Evolutionary conservation across 1,140 invertebrate genomes (phyloP).

Genomic region (Bilobella aurantiaca): DNA sequence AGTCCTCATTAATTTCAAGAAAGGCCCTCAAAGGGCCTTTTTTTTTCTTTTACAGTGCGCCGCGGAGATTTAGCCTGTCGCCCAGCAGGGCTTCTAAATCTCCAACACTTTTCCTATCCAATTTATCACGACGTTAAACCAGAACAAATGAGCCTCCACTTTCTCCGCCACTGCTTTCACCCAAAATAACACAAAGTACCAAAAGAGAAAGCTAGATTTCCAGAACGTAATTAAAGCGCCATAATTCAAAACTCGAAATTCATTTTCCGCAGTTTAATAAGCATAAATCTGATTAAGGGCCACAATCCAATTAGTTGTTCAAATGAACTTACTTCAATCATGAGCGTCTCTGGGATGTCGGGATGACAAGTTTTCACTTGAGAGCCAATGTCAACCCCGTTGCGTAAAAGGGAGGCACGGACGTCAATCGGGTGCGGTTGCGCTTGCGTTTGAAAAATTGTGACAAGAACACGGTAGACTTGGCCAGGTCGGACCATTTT

Average conservation of each 20-base stretch:
- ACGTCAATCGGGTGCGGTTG: conserved; percentile 45
- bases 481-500: conserved; percentile 73
- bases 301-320: too few species aligned
- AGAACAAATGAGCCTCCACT: not conserved
- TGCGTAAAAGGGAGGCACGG: conserved; percentile 67
- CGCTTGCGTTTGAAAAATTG: conserved; percentile 59
- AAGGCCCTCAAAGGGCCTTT: not conserved
- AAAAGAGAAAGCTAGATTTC: too few species aligned
- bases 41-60: too few species aligned
- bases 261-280: not conserved
- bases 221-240: too few species aligned
- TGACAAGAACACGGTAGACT: conserved; percentile 69
- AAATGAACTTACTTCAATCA: conserved; percentile 54
- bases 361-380: conserved; percentile 64
- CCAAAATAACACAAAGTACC: too few species aligned
- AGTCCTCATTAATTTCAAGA: conserved; percentile 15
- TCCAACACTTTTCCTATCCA: not conserved
- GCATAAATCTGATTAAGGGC: too few species aligned
- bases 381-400: conserved; percentile 73
- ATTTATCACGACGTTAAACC: not conserved
- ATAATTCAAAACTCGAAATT: too few species aligned
- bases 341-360: conserved; percentile 66
- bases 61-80: not conserved
- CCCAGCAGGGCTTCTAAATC: not conserved
- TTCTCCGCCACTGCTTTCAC: conserved; percentile 1